Percentiles rank a stretch among this genome's conserved stretches.
phyloP scores from a whole-genome alignment of 1,140 invertebrate genomes.

The Chironomus striatipennis region DNA sequence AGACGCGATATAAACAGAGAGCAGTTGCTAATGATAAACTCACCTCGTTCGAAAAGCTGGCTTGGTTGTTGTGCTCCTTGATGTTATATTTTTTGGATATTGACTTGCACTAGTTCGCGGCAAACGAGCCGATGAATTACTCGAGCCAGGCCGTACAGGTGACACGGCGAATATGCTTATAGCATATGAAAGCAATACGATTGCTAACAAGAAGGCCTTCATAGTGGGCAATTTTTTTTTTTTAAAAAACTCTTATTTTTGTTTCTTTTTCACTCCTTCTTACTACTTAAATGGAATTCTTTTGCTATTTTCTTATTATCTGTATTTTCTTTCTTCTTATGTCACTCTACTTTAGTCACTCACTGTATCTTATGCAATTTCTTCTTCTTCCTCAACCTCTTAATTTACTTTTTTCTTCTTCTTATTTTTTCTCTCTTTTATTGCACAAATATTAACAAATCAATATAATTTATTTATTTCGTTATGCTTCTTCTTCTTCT shows the following conservation, averaged over 20 bases:
- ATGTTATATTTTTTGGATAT: constrained; percentile 22
- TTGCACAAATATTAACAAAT: too few relatives aligned
- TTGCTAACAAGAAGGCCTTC: constrained; percentile 14
- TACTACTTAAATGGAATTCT: not conserved
- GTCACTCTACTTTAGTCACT: too few relatives aligned
- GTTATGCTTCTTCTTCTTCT: too few relatives aligned
- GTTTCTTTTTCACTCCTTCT: not conserved
- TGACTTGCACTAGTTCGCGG: constrained; percentile 32
- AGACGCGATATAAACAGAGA: too few relatives aligned
- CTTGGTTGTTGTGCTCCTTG: constrained; percentile 27
- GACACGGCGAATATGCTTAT: not conserved
- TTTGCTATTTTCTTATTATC: too few relatives aligned
- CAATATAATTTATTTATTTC: too few relatives aligned
- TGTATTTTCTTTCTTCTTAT: too few relatives aligned
- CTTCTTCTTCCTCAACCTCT: too few relatives aligned
- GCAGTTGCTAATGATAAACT: constrained; percentile 21
- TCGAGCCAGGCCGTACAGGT: constrained; percentile 28
- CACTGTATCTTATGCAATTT: too few relatives aligned
- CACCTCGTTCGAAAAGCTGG: constrained; percentile 30
- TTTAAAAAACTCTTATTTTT: not conserved
- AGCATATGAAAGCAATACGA: not conserved
- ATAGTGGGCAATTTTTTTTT: not conserved
- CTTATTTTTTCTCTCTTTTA: too few relatives aligned
- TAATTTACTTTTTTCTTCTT: too few relatives aligned
- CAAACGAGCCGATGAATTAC: constrained; percentile 29